phyloP scores from a whole-genome alignment of 2,797 vertebrate genomes.

The Apodemus agrarius region DNA sequence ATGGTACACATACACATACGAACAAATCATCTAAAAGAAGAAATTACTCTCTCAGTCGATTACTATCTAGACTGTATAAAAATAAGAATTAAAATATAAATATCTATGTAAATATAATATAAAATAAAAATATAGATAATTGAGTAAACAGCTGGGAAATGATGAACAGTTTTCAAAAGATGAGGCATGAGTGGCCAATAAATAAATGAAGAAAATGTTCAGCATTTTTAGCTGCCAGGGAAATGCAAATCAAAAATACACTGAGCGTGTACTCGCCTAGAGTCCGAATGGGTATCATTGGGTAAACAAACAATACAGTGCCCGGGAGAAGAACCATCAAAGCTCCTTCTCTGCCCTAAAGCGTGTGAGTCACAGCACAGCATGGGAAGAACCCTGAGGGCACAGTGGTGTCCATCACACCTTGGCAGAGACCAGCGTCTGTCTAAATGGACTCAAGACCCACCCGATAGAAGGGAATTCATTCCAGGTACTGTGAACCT shows the following conservation, averaged over 20 bases:
- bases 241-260: not conserved
- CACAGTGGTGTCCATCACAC: not conserved
- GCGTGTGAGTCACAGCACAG: not conserved
- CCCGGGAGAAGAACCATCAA: not conserved
- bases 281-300: not conserved
- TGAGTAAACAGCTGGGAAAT: not conserved
- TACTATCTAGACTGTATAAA: not conserved
- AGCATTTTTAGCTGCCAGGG: not conserved
- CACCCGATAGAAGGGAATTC: not conserved
- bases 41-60: not conserved
- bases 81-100: not conserved
- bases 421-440: not conserved
- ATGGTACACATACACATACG: not conserved
- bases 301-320: not conserved
- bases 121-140: not conserved
- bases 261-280: not conserved
- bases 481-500: not conserved
- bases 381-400: too few species aligned
- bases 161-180: not conserved
- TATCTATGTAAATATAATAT: not conserved
- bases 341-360: too few species aligned
- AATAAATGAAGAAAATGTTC: not conserved
- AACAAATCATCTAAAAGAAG: not conserved
- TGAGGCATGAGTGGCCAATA: not conserved
- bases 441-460: not conserved